phyloP scores from a whole-genome alignment of 1,140 invertebrate species.

The Aphidius gifuensis region DNA sequence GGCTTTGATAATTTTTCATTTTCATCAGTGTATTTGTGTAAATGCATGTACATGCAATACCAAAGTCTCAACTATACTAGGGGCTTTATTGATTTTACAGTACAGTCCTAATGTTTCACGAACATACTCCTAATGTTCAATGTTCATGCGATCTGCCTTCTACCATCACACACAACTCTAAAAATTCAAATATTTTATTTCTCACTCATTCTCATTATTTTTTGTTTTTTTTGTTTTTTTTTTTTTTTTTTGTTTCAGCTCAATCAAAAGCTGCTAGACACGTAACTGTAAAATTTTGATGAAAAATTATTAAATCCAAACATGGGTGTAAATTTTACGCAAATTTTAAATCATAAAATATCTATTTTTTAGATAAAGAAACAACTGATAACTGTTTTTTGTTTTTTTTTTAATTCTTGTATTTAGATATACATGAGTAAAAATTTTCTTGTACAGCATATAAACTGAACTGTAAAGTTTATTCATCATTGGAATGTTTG shows the following conservation, averaged over 20 bases:
- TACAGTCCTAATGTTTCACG: slow-evolving; percentile 15
- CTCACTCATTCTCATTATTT: no score
- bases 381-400: not conserved
- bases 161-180: slow-evolving; percentile 14
- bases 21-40: slow-evolving; percentile 7
- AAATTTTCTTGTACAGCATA: no score
- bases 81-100: slow-evolving; percentile 26
- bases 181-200: no score
- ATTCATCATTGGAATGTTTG: slow-evolving; percentile 15
- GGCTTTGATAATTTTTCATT: slow-evolving; percentile 21
- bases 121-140: slow-evolving; percentile 29
- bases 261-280: slow-evolving; percentile 47
- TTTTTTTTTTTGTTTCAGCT: slow-evolving; percentile 19
- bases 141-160: slow-evolving; percentile 24
- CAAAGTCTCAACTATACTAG: not conserved
- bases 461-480: not conserved
- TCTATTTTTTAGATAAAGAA: slow-evolving; percentile 2
- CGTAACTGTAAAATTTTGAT: slow-evolving; percentile 28
- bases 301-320: not conserved
- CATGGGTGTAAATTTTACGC: no score
- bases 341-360: not conserved
- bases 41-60: not conserved
- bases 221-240: no score
- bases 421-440: not conserved
- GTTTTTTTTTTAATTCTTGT: not conserved